Base-by-base conservation (phyloP, 2,113 vertebrate genomes). In the Anthoscopus minutus region DNA sequence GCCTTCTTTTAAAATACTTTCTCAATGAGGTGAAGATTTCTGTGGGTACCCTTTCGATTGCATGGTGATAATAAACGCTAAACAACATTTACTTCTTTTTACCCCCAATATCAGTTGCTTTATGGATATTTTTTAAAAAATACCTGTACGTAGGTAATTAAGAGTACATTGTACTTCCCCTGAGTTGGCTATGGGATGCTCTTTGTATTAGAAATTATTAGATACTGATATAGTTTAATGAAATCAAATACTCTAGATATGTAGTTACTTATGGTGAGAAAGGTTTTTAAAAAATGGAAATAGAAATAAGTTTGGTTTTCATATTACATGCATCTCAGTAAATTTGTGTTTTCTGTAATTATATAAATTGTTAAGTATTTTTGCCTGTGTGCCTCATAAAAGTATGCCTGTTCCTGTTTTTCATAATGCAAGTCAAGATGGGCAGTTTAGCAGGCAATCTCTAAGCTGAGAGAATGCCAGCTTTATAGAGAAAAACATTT, bases 301-400 rank as follows among this genome's bases (percentile, higher is more conserved):
- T 22, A 57, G 47, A 60, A 89, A 28, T 64, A 79, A 53, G 51
- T 84, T 62, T 78, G 21, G 8, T 40, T 85, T 87, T 92, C 51
- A 67, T 84, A 60, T 38, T 92, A 8, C n/a, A 25, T 30, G 23
- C 23, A 62, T 77, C 78, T 93, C 73, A 48, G 48, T 19, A 94
- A 87, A 60, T 74, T 47, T 72, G 27, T 71, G 20, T 93, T 87
- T 93, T 87, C 85, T 76, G n/a, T 85, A 87, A 87, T 94, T 93
- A 45, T 13, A 50, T 38, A 66, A 86, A 82, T 90, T 73, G 42
- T 70, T 62, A 85, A 13, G 15, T 85, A 45, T 45, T 89, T 89
- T 94, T 96, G 85, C 53, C 89, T 89, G 57, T 30, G 31, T 60
- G 73, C 78, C 57, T 76, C 51, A 10, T 56, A 71, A 60, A 74